Evolutionary conservation across 1,140 invertebrate species (phyloP), one percentile per base, ranked within the genome.

Genomic region (Caenorhabditis briggsae): DNA sequence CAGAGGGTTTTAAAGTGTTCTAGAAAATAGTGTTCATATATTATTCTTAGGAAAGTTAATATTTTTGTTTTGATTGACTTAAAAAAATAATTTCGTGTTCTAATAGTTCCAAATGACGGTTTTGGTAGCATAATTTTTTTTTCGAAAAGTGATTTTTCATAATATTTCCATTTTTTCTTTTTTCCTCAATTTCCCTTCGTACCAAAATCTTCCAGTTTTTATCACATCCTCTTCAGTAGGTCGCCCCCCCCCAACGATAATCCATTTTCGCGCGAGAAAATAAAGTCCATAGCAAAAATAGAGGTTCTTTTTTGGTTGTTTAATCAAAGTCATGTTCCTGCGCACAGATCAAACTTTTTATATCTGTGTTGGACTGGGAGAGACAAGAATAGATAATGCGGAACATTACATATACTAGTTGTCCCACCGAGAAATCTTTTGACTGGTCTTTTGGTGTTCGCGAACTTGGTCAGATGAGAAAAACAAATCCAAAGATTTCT

Each of bases 231-330:
- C 33, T 14, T 43, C n/a, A 70, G 41, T 46, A 43, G 41, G 64
- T 65, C 41, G 64, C 16, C 33, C 1, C 33, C 33, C 3, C 41
- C 18, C 64, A 14, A 46, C 12, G 64, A 43, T 43, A 70, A 70
- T 70, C 64, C 64, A 43, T 70, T 70, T 70, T 70, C 43, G 64
- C 41, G 64, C 64, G 41, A n/a, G 64, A 70, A 1, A 33, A 65
- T 5, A 53, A 53, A 53, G 50, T 53, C 50, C 14, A 20, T 43
- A 1, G 12, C 25, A 33, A 12, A 20, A 33, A 70, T 5, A 18
- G 18, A 46, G 64, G 64, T 46, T 14, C 43, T 43, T 23, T 33
- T 33, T 33, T 33, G 33, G 33, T 33, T 33, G 23, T 70, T 70
- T 46, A 46, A 46, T 70, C 33, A 46, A 43, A 46, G 33, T 70